phyloP scores from a whole-genome alignment of 2,113 vertebrate genomes.

The Mixornis gularis region DNA sequence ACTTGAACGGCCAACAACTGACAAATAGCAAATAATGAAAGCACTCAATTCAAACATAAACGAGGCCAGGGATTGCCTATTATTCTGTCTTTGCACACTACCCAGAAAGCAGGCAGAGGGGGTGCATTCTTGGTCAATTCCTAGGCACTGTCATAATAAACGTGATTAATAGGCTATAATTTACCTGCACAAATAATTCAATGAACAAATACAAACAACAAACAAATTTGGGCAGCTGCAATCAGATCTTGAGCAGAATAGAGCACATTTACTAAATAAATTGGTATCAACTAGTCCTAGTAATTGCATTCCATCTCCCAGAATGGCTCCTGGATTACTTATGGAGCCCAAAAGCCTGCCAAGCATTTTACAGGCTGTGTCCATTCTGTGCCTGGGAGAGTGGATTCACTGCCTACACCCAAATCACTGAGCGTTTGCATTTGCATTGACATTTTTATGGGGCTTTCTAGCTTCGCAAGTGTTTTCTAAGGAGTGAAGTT shows the following conservation, averaged over 20 bases:
- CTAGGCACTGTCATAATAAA: conserved; percentile 55
- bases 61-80: conserved; percentile 48
- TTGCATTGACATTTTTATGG: conserved; percentile 41
- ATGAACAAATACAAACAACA: conserved; percentile 47
- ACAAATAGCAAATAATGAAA: conserved; percentile 64
- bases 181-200: conserved; percentile 60
- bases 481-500: conserved; percentile 16
- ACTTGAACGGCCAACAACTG: conserved; percentile 11
- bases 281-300: conserved; percentile 40
- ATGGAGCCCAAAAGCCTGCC: conserved; percentile 15
- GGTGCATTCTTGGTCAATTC: conserved; percentile 32
- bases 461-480: not conserved
- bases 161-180: conserved; percentile 56
- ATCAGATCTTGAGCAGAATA: conserved; percentile 48
- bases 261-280: conserved; percentile 49
- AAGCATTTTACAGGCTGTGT: conserved; percentile 30
- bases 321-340: conserved; percentile 47
- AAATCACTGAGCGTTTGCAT: not conserved
- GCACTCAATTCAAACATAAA: conserved; percentile 50
- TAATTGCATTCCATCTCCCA: conserved; percentile 51
- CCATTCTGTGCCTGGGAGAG: not conserved
- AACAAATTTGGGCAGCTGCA: conserved; percentile 8
- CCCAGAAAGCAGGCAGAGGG: conserved; percentile 15
- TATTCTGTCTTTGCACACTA: conserved; percentile 33
- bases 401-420: conserved; percentile 27